Evolutionary conservation across 2,797 vertebrate genomes (phyloP).

Genomic region (Lemur catta): DNA sequence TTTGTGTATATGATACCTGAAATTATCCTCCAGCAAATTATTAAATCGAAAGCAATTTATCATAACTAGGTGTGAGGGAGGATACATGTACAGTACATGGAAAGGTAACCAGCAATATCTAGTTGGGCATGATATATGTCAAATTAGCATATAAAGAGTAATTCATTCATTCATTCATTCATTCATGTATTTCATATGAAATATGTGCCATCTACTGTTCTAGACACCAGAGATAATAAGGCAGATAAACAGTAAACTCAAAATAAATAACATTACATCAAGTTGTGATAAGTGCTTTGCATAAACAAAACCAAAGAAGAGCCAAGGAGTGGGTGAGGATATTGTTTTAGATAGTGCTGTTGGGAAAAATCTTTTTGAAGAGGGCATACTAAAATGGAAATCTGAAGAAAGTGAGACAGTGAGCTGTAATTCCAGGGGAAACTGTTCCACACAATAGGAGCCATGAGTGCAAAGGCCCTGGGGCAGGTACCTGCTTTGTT

Average conservation of each 20-base stretch:
- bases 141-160: not conserved
- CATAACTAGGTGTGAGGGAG: not conserved
- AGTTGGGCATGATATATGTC: not conserved
- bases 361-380: not conserved
- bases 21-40: conserved; percentile 19
- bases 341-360: not conserved
- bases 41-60: conserved; percentile 37
- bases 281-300: not conserved
- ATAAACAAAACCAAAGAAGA: not conserved
- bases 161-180: not conserved
- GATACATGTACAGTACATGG: not conserved
- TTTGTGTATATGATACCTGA: not conserved
- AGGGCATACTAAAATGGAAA: not conserved
- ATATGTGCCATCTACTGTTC: not conserved
- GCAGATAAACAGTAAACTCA: not conserved
- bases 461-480: not conserved
- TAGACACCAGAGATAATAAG: not conserved
- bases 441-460: not conserved
- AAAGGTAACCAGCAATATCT: not conserved
- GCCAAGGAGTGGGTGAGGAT: not conserved
- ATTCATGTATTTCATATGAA: not conserved
- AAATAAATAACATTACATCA: not conserved
- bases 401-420: not conserved
- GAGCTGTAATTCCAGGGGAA: not conserved
- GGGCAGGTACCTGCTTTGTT: not conserved